Evolutionary conservation across 2,888 invertebrate genomes (phyloP).

Genomic region (Nemoura dubitans): DNA sequence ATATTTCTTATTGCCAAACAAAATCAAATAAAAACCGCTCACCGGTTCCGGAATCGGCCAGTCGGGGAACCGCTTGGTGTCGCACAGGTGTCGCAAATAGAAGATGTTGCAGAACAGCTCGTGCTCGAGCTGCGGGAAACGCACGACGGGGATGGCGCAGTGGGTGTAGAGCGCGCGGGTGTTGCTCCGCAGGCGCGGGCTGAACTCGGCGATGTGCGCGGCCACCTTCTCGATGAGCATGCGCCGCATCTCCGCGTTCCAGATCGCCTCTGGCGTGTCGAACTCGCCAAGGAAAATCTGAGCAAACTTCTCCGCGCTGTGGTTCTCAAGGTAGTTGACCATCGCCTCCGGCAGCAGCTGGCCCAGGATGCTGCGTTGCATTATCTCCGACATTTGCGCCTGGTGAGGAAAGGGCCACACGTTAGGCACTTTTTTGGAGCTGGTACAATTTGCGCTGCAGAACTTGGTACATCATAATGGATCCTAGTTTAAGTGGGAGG

Average conservation of each 20-base stretch:
- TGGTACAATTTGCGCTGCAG: too few relatives aligned
- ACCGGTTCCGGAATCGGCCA: constrained; percentile 98
- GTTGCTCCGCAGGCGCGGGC: constrained; percentile 92
- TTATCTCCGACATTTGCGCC: constrained; percentile 75
- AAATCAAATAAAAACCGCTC: constrained; percentile 55
- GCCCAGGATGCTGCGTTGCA: constrained; percentile 91
- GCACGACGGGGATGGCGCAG: constrained; percentile 91
- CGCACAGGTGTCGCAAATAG: constrained; percentile 95
- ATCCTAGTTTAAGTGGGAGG: too few relatives aligned
- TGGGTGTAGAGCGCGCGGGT: constrained; percentile 95
- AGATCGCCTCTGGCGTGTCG: constrained; percentile 99
- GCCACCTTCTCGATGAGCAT: constrained; percentile 97
- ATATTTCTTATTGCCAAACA: too few relatives aligned
- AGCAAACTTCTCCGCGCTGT: constrained; percentile 97
- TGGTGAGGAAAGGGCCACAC: constrained; percentile 43
- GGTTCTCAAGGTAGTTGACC: constrained; percentile 98
- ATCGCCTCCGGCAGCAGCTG: constrained; percentile 97
- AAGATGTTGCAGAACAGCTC: constrained; percentile 99
- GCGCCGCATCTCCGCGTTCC: constrained; percentile 97
- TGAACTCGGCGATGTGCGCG: constrained; percentile 97
- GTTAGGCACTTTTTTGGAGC: too few relatives aligned
- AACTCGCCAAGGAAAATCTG: constrained; percentile 98
- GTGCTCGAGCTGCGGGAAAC: constrained; percentile 92
- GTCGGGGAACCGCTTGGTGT: constrained; percentile 86
- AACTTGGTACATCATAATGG: too few relatives aligned